Percentiles rank a stretch among this genome's conserved stretches.
These are phyloP conservation scores for Chascanopsetta lugubris DNA, from an alignment of 2,113 vertebrate species.

Conservation along the genomic window DNA sequence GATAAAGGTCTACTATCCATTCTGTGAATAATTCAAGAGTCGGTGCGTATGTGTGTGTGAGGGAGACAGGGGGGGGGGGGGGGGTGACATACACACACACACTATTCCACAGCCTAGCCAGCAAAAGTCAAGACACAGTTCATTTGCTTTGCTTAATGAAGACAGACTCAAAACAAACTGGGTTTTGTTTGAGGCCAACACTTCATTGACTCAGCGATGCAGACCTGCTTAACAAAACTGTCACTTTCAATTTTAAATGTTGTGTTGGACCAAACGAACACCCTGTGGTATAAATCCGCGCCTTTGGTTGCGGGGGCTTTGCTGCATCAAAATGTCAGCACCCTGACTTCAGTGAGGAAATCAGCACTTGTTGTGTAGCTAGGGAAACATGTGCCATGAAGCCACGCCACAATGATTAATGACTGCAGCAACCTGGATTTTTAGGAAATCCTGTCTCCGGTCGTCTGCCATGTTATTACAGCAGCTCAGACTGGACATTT, in stretches of 20 bases:
- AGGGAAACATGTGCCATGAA: too few species aligned
- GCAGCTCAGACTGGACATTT: too few species aligned
- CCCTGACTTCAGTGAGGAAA: too few species aligned
- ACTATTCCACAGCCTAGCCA: constrained; percentile 18
- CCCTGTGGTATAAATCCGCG: constrained; percentile 17
- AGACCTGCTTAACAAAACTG: background rate
- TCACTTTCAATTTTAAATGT: constrained; percentile 9
- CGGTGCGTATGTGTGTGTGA: background rate
- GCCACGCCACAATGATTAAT: too few species aligned
- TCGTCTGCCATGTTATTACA: too few species aligned
- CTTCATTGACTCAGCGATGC: background rate
- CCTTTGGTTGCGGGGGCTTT: background rate
- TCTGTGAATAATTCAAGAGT: constrained; percentile 65
- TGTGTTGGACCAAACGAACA: background rate
- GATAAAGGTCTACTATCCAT: constrained; percentile 2
- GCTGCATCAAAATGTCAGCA: too few species aligned
- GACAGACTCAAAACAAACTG: background rate
- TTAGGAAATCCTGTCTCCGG: too few species aligned
- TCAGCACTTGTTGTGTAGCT: background rate
- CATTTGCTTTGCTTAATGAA: constrained; percentile 1
- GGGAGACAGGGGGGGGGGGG: background rate
- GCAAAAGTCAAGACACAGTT: constrained; percentile 18
- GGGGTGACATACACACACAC: background rate
- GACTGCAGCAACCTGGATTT: too few species aligned
- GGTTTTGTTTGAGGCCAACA: background rate